Evolutionary conservation across 35 echinoderm and acorn worm genomes (phyloP).

Genomic region (Heliocidaris tuberculata): DNA sequence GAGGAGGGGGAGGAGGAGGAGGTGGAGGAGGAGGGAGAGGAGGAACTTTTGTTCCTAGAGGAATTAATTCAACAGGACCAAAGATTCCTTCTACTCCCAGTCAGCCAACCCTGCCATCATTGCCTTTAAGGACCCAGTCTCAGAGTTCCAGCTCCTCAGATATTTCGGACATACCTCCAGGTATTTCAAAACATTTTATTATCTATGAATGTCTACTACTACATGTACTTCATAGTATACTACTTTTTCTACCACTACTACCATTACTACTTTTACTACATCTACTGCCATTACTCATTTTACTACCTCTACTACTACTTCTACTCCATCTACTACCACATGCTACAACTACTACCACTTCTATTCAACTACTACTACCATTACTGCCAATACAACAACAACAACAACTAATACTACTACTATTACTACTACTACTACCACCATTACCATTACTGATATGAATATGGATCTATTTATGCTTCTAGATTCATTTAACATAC

Average conservation of each 20-base stretch:
- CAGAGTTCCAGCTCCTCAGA: slow-evolving; percentile 4
- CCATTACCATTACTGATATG: no score
- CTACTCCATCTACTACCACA: background rate
- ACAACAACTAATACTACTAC: no score
- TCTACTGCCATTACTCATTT: background rate
- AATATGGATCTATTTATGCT: no score
- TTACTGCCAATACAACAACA: no score
- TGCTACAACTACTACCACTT: background rate
- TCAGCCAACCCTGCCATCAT: background rate
- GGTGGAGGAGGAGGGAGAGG: background rate
- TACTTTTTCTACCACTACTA: background rate
- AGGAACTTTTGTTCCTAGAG: background rate
- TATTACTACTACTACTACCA: no score
- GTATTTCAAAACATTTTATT: background rate
- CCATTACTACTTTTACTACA: background rate
- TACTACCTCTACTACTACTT: background rate
- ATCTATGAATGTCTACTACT: no score
- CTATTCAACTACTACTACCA: background rate
- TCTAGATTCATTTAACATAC: no score
- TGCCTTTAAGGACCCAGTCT: background rate
- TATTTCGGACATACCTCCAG: slow-evolving; percentile 6
- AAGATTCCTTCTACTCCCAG: background rate
- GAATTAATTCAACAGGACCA: background rate
- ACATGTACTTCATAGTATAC: background rate
- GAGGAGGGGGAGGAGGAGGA: background rate